A percentile compares a stretch with the other conserved stretches of the same genome.
Conservation (phyloP, 2,797 vertebrate species). For the Odontamblyopus rebecca region DNA sequence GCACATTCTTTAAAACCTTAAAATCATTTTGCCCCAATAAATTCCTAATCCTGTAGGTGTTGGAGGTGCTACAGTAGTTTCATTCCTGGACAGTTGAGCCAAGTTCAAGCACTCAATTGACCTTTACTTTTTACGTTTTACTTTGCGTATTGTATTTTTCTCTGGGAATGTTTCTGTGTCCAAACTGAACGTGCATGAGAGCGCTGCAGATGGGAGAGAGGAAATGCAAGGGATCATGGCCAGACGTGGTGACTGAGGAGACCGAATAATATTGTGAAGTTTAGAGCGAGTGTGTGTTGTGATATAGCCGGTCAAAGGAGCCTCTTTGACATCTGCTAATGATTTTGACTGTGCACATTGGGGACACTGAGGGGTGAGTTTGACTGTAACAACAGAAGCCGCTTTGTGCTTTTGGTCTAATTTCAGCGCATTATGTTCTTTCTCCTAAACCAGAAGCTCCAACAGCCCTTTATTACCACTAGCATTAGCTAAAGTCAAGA, state of each 20-base stretch:
- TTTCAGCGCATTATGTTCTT: slow-evolving; percentile 67
- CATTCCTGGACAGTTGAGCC: not conserved
- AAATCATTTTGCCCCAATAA: not conserved
- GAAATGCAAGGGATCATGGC: slow-evolving; percentile 42
- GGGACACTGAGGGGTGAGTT: slow-evolving; percentile 59
- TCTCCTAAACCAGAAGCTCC: slow-evolving; percentile 46
- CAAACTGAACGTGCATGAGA: slow-evolving; percentile 27
- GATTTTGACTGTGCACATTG: slow-evolving; percentile 75
- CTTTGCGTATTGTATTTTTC: slow-evolving; percentile 25
- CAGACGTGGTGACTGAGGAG: slow-evolving; percentile 51
- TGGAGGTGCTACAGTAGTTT: slow-evolving; percentile 21
- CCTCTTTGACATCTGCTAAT: slow-evolving; percentile 78
- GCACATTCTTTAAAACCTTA: not conserved
- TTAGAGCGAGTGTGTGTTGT: slow-evolving; percentile 48
- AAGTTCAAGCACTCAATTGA: slow-evolving; percentile 12
- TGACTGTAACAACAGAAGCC: slow-evolving; percentile 78
- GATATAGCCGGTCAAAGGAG: slow-evolving; percentile 53
- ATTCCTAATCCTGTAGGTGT: not conserved
- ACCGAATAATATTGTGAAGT: slow-evolving; percentile 49
- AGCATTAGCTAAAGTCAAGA: slow-evolving; percentile 36
- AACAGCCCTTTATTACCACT: slow-evolving; percentile 33
- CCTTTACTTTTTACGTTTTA: slow-evolving; percentile 3
- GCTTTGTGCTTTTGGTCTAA: slow-evolving; percentile 77
- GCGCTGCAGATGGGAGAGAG: slow-evolving; percentile 29
- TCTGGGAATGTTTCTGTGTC: slow-evolving; percentile 37